These are phyloP conservation scores for Chrysocyon brachyurus DNA, from an alignment of 2,797 vertebrate genomes.

Conservation along the genomic window DNA sequence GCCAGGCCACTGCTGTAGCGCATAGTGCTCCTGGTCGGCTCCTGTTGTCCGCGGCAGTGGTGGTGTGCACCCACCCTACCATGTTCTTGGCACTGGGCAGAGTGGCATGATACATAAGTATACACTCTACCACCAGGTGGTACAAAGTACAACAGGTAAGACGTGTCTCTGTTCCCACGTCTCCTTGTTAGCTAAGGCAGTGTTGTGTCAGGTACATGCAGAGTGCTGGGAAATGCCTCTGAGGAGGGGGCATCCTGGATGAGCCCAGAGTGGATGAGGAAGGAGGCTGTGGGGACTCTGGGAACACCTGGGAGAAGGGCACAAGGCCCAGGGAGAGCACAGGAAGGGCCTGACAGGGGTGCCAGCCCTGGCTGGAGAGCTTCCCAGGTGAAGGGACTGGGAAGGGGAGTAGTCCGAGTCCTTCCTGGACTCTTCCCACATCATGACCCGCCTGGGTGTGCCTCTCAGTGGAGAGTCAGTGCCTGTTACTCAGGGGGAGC, in stretches of 20 bases:
- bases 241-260: accelerated
- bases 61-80: neutral
- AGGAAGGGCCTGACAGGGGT: accelerated
- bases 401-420: accelerated
- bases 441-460: accelerated
- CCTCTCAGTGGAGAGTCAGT: neutral
- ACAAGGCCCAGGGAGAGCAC: neutral
- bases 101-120: neutral
- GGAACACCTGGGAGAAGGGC: neutral
- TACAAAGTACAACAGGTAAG: neutral
- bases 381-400: neutral
- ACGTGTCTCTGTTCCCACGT: neutral
- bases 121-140: accelerated
- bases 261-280: neutral
- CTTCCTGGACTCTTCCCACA: neutral
- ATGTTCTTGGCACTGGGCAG: accelerated
- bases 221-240: neutral
- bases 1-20: accelerated
- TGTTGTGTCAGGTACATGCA: accelerated
- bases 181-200: accelerated
- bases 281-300: neutral
- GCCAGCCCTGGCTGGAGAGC: neutral
- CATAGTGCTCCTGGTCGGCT: accelerated
- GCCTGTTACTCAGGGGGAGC: neutral
- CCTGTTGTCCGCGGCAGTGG: accelerated